Percentiles rank a stretch among this genome's conserved stretches.
These are phyloP conservation scores for Echinometra lucunter DNA, from an alignment of 53 echinoderm and acorn worm genomes.

Conservation along the genomic window DNA sequence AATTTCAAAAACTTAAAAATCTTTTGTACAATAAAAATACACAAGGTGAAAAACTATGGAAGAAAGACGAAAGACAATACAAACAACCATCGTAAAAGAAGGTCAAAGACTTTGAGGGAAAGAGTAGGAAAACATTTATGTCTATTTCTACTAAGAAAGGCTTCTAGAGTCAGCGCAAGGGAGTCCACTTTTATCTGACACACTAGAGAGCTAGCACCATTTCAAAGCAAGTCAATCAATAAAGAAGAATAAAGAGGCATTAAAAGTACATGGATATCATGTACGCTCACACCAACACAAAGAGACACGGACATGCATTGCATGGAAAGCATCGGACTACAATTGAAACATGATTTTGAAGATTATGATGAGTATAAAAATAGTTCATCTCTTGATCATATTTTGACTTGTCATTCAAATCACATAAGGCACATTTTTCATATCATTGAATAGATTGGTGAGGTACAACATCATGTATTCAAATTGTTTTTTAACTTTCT, in stretches of 20 bases:
- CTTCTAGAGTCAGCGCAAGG: conserved; percentile 67
- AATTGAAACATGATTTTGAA: background rate
- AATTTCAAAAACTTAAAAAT: background rate
- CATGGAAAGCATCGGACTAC: conserved; percentile 14
- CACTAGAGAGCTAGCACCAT: conserved; percentile 67
- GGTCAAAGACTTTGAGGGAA: background rate
- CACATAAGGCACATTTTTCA: conserved; percentile 36
- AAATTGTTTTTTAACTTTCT: background rate
- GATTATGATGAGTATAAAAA: conserved; percentile 35
- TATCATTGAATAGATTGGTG: conserved; percentile 49
- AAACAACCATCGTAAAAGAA: conserved; percentile 11
- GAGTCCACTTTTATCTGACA: conserved; percentile 59
- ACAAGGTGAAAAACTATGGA: conserved; percentile 59
- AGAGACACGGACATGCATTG: conserved; percentile 14
- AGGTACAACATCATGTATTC: conserved; percentile 52
- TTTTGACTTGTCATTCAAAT: conserved; percentile 28
- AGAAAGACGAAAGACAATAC: conserved; percentile 62
- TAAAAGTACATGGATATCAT: background rate
- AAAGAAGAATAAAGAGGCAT: conserved; percentile 2
- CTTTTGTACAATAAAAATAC: conserved; percentile 27
- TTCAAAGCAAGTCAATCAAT: conserved; percentile 59
- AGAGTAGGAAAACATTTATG: conserved; percentile 17
- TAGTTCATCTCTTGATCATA: conserved; percentile 40
- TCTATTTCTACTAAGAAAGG: conserved; percentile 63
- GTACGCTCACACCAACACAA: background rate